Percentiles rank a stretch among this genome's conserved stretches.
Evolutionary conservation across 2,888 invertebrate species (phyloP).

Genomic region (Galeruca laticollis): DNA sequence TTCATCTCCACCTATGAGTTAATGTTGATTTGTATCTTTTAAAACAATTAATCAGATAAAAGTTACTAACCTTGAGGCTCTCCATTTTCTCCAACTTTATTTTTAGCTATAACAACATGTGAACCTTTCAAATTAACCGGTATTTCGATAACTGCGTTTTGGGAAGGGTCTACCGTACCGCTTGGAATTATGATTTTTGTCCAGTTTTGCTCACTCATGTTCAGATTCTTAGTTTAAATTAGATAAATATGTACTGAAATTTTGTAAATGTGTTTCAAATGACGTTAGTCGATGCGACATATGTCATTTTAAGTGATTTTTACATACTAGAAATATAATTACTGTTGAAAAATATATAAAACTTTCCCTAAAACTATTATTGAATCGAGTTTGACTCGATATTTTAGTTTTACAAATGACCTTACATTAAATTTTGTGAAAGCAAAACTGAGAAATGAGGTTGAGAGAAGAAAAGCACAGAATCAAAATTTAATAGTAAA

Average conservation of each 20-base stretch:
- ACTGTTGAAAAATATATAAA: not conserved
- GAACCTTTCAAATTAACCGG: constrained; percentile 55
- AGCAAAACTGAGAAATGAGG: too few species aligned
- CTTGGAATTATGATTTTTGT: constrained; percentile 57
- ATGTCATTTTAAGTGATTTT: not conserved
- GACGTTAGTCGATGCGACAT: not conserved
- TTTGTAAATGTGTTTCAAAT: not conserved
- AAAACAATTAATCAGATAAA: too few species aligned
- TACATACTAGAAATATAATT: not conserved
- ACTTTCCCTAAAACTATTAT: too few species aligned
- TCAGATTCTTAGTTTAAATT: not conserved
- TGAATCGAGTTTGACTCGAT: too few species aligned
- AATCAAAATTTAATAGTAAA: too few species aligned
- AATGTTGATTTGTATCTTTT: too few species aligned
- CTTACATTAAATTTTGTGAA: too few species aligned
- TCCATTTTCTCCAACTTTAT: constrained; percentile 3
- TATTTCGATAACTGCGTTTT: constrained; percentile 60
- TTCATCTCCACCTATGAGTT: not conserved
- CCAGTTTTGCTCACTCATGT: constrained; percentile 7
- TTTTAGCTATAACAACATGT: constrained; percentile 54
- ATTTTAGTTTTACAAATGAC: too few species aligned
- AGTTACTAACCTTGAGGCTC: not conserved
- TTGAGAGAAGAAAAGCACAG: too few species aligned
- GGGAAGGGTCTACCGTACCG: constrained; percentile 58
- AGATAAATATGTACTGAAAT: not conserved